A percentile compares a stretch with the other conserved stretches of the same genome.
Conservation (phyloP, 2,113 vertebrate species). For the Zapornia atra region DNA sequence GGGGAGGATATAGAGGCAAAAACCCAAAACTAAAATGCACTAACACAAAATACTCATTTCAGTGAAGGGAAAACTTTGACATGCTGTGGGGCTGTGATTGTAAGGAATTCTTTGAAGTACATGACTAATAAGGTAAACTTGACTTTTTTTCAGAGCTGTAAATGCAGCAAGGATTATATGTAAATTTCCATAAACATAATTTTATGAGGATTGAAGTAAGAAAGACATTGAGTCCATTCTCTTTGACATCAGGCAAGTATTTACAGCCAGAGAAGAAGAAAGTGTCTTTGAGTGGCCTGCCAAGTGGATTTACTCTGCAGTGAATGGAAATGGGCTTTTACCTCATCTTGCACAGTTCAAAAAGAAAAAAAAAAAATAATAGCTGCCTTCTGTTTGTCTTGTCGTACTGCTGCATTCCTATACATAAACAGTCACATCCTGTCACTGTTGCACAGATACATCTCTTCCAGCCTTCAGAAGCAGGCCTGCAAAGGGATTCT, state of each 20-base stretch:
- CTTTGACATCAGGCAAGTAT: neutral
- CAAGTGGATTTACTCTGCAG: neutral
- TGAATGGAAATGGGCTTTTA: neutral
- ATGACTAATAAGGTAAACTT: neutral
- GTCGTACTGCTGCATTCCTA: neutral
- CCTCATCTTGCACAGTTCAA: neutral
- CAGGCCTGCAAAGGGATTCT: rapidly evolving
- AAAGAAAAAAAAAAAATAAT: neutral
- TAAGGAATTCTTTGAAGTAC: neutral
- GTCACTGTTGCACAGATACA: rapidly evolving
- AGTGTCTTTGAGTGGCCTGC: neutral
- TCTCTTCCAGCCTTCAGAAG: neutral
- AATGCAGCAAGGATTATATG: neutral
- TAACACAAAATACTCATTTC: neutral
- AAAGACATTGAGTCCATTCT: neutral
- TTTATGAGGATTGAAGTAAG: neutral
- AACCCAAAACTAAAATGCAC: neutral
- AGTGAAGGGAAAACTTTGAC: neutral
- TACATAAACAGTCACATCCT: rapidly evolving
- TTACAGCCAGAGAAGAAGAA: neutral
- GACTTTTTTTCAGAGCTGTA: neutral
- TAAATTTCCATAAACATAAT: neutral
- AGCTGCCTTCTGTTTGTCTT: neutral
- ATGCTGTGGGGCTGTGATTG: neutral
- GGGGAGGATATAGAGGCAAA: neutral